Base-by-base conservation (phyloP, 2,113 vertebrate genomes). In the Struthidea cinerea region DNA sequence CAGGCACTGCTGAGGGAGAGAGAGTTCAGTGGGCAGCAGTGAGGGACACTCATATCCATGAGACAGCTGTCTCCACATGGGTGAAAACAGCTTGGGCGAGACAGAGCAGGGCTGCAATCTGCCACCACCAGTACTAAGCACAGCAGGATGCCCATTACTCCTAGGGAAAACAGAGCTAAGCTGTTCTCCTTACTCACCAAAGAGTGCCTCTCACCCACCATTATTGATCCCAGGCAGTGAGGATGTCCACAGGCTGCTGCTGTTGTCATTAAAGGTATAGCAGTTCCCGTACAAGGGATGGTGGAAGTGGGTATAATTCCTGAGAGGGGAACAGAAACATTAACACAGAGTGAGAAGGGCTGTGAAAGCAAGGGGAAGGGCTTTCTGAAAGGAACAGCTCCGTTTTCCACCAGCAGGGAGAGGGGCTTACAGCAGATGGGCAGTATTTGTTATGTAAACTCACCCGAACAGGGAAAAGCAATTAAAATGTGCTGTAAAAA, bases 251-350 rank as follows among this genome's bases (percentile, higher is more conserved):
- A 98, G 74, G 28, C 95, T 96, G 89, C 74, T 97, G 82, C 93
- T 98, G 92, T 98, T 98, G 84, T 97, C 96, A 4, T 98, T 98
- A 92, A 98, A 98, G 19, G 98, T 98, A 33, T 98, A 98, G 96
- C 98, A 98, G 90, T 98, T 98, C 44, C 98, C 98, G 18, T 98
- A 98, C 61, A 98, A 89, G 0, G 98, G 98, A 55, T 98, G 98
- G 91, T 98, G 98, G 91, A 98, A 98, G 49, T 97, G 98, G 22
- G 98, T 98, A 1, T 98, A 98, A 93, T 98, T 98, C 96, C 98
- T 98, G 89, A 63, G 49, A 78, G 6, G 87, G 26, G 55, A 69
- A 93, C 20, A 94, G 35, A 91, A 91, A 37, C 32, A 32, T 88
- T 55, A 21, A 47, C 9, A 26, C 1, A 2, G 67, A 28, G 33